Conservation (phyloP, 2,113 vertebrate genomes). For the Heloderma charlesbogerti region DNA sequence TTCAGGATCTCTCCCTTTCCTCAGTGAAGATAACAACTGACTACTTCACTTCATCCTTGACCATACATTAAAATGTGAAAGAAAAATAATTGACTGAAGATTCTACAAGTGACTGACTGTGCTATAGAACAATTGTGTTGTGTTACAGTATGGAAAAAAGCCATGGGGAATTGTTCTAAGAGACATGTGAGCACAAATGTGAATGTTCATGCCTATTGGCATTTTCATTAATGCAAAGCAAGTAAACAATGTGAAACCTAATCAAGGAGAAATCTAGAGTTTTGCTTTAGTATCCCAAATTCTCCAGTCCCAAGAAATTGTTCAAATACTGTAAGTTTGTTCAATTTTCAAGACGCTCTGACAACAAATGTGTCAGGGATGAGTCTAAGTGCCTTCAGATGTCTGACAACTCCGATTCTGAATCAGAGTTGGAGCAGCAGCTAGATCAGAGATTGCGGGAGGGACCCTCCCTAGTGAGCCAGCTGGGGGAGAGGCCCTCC, state of each 20-base stretch:
- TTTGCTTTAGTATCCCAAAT: not conserved
- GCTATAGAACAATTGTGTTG: not conserved
- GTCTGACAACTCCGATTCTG: too few relatives aligned
- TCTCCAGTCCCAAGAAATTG: not conserved
- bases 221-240: constrained; percentile 2
- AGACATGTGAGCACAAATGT: constrained; percentile 18
- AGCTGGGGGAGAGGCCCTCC: too few relatives aligned
- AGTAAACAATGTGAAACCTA: not conserved
- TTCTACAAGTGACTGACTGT: not conserved
- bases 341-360: not conserved
- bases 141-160: not conserved
- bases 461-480: too few relatives aligned
- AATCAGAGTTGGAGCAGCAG: too few relatives aligned
- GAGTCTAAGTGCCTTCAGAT: too few relatives aligned
- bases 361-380: too few relatives aligned
- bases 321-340: not conserved
- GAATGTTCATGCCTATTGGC: not conserved
- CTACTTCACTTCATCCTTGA: not conserved
- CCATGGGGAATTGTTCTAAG: not conserved
- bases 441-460: too few relatives aligned
- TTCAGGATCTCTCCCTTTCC: not conserved
- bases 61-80: not conserved
- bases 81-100: constrained; percentile 20
- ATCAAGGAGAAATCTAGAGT: not conserved
- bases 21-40: not conserved